Evolutionary conservation across 2,797 vertebrate species (phyloP), one percentile per base, ranked within the genome.

Genomic region (Mastacembelus armatus): DNA sequence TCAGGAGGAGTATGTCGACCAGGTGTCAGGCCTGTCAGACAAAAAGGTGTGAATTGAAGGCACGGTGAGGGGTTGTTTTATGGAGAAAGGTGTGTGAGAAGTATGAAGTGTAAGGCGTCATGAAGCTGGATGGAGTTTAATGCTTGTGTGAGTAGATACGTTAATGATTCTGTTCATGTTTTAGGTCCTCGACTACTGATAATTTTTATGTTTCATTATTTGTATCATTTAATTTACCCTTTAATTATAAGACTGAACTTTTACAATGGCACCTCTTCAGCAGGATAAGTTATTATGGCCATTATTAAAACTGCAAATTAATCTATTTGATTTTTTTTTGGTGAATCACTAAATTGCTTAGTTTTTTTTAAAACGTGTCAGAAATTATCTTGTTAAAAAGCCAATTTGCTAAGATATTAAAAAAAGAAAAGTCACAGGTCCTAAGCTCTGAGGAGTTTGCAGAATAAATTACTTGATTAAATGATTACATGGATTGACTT

Each of bases 1-100:
- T 93, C 98, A 99, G 89, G 98, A 99, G 86, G 98, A 99, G 79
- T 99, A 98, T 0, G 97, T 99, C 79, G 97, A 99, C 94, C 98
- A 99, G 92, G 98, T 99, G 89, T 96, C 97, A 12, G 98, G 97
- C 76, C 92, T 99, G 89, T 98, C 96, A 39, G 98, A 99, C 92
- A 99, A 99, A 93, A 99, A 99, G 97, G 98, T 99, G 94, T 80
- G 83, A 80, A 74, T 48, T 69, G 21, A 43, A 29, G 15, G 47
- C 43, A 35, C 9, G 48, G 14, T 58, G 43, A 33, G 24, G 48
- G 63, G 19, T 71, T 39, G 36, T 10, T 27, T 39, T 54, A 71
- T 16, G 51, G 29, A 58, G 61, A 32, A 71, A 45, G 45, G 66
- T 76, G 77, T 74, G 77, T 66, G 63, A 63, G 57, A 61, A 42